A percentile compares a stretch with the other conserved stretches of the same genome.
These are phyloP conservation scores for Sphaeridia pumilis DNA, from an alignment of 2,888 invertebrate species.

Conservation along the genomic window DNA sequence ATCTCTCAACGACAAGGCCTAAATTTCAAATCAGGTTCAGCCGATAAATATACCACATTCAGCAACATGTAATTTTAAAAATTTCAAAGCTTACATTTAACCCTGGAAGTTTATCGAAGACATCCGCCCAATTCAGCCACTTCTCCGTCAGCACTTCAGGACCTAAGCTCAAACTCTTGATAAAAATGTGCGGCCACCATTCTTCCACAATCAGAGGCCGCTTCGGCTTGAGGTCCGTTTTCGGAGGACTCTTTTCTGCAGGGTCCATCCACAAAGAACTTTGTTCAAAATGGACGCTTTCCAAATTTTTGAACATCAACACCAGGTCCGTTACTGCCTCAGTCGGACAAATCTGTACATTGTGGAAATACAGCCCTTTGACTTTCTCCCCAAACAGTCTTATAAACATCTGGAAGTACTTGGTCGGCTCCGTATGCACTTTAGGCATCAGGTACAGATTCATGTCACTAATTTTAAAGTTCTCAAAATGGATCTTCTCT, in stretches of 20 bases:
- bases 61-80: too few species aligned
- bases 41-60: too few species aligned
- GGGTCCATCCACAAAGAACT: slow-evolving; percentile 9
- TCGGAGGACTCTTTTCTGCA: background rate
- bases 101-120: slow-evolving; percentile 2
- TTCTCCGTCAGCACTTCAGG: slow-evolving; percentile 3
- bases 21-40: too few species aligned
- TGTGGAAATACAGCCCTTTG: background rate
- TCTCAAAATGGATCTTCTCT: background rate
- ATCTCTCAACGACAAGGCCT: slow-evolving; percentile 1
- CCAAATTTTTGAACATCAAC: slow-evolving; percentile 5
- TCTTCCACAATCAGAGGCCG: background rate
- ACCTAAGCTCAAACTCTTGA: background rate
- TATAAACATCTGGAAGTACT: slow-evolving; percentile 7
- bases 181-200: background rate
- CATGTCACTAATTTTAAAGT: slow-evolving; percentile 10
- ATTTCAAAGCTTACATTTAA: slow-evolving; percentile 1
- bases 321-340: slow-evolving; percentile 5
- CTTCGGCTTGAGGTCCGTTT: background rate
- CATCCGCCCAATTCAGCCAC: slow-evolving; percentile 5
- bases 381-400: slow-evolving; percentile 11
- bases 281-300: background rate
- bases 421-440: slow-evolving; percentile 8
- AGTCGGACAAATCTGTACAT: slow-evolving; percentile 8
- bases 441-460: slow-evolving; percentile 12